Evolutionary conservation across 2,888 invertebrate species (phyloP).

Genomic region (Tetragonisca angustula): DNA sequence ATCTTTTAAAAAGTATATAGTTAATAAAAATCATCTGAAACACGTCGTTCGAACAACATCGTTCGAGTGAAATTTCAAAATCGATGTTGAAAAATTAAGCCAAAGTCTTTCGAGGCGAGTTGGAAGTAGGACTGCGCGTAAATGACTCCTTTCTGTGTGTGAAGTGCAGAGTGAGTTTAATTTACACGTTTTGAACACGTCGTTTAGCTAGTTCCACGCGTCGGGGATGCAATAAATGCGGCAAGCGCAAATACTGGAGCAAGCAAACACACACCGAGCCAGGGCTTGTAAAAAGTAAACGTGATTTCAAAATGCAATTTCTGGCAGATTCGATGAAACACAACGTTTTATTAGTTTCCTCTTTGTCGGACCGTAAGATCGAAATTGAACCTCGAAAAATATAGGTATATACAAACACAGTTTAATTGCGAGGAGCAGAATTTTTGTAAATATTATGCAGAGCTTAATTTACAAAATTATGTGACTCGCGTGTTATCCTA

Average conservation of each 20-base stretch:
- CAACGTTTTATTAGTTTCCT: conserved; percentile 29
- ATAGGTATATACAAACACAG: neutral
- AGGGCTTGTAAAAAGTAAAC: conserved; percentile 38
- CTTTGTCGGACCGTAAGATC: conserved; percentile 3
- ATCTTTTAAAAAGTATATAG: too few species aligned
- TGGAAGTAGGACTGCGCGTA: too few species aligned
- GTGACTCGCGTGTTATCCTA: too few species aligned
- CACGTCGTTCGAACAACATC: too few species aligned
- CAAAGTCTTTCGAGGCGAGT: neutral
- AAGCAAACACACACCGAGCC: conserved; percentile 13
- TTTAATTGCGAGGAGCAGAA: neutral
- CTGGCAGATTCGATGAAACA: conserved; percentile 19
- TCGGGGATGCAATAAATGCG: conserved; percentile 43
- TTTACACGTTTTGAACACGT: conserved; percentile 26
- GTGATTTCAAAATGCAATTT: conserved; percentile 43
- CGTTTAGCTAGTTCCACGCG: conserved; percentile 18
- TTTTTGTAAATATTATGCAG: neutral
- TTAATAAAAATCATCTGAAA: too few species aligned
- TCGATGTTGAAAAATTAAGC: neutral
- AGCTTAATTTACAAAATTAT: neutral
- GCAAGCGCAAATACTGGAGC: conserved; percentile 37
- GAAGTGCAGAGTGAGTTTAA: conserved; percentile 9
- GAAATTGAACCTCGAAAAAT: neutral
- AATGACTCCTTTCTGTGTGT: conserved; percentile 1
- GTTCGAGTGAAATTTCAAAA: neutral